Evolutionary conservation across 2,888 invertebrate genomes (phyloP).

Genomic region (Unio pictorum): DNA sequence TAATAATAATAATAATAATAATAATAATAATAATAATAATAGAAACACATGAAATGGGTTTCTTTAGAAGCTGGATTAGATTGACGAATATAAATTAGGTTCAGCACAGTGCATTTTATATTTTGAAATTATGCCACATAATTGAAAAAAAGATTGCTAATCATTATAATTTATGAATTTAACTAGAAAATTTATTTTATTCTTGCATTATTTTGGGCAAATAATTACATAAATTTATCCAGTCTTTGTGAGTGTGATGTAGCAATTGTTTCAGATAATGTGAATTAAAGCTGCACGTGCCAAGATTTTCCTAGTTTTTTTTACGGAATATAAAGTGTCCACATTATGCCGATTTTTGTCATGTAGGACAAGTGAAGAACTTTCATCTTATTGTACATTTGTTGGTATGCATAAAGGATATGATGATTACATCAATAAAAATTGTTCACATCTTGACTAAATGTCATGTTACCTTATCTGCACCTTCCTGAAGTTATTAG

Average conservation of each 20-base stretch:
- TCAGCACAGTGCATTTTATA: too few relatives aligned
- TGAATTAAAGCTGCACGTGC: too few relatives aligned
- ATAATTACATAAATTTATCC: not conserved
- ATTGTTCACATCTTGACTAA: not conserved
- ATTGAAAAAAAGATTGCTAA: constrained; percentile 1
- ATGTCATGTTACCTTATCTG: too few relatives aligned
- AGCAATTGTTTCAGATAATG: too few relatives aligned
- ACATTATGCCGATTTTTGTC: too few relatives aligned
- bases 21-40: not conserved
- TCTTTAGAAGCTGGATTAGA: too few relatives aligned
- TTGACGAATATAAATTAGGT: too few relatives aligned
- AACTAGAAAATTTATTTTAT: too few relatives aligned
- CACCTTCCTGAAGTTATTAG: too few relatives aligned
- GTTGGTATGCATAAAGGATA: not conserved
- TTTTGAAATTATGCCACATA: not conserved
- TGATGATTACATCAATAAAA: not conserved
- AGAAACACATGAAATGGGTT: not conserved
- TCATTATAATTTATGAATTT: not conserved
- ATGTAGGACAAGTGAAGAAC: not conserved
- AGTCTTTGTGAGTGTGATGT: too few relatives aligned
- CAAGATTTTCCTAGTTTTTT: too few relatives aligned
- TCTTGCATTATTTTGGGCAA: not conserved
- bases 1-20: not conserved
- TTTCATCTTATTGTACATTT: not conserved
- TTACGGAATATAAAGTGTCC: too few relatives aligned